Evolutionary conservation across 2,888 invertebrate genomes (phyloP).

Genomic region (Steinernema scapterisci): DNA sequence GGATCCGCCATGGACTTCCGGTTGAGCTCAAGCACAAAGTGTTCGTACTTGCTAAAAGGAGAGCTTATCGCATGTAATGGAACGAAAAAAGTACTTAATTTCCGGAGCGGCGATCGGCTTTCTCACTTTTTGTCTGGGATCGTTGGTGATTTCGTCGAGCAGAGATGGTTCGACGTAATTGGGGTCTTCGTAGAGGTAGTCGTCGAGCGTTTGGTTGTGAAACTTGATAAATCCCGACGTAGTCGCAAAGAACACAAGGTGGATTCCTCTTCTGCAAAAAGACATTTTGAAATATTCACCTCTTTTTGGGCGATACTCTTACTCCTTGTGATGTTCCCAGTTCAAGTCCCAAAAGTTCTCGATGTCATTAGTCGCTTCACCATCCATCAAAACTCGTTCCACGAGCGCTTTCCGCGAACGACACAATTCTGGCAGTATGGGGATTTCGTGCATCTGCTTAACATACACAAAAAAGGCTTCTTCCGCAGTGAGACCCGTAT

Average conservation of each 20-base stretch:
- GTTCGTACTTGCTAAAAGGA: slow-evolving; percentile 59
- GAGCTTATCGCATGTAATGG: not conserved
- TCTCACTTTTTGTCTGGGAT: not conserved
- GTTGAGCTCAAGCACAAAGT: slow-evolving; percentile 64
- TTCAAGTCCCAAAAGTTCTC: slow-evolving; percentile 62
- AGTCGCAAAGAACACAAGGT: slow-evolving; percentile 63
- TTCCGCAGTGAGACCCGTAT: slow-evolving; percentile 55
- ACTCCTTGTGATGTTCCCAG: slow-evolving; percentile 55
- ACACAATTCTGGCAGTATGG: slow-evolving; percentile 49
- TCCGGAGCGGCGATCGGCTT: not conserved
- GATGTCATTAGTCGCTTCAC: slow-evolving; percentile 64
- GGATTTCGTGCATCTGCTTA: slow-evolving; percentile 56
- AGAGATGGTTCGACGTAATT: slow-evolving; percentile 35
- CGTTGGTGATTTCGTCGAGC: too few species aligned
- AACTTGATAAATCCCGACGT: slow-evolving; percentile 66
- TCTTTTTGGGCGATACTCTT: slow-evolving; percentile 9
- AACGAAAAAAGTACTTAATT: not conserved
- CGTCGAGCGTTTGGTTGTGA: slow-evolving; percentile 53
- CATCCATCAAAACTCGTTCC: slow-evolving; percentile 66
- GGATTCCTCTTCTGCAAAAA: slow-evolving; percentile 57
- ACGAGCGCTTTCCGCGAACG: slow-evolving; percentile 53
- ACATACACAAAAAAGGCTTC: slow-evolving; percentile 61
- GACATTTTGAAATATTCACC: not conserved
- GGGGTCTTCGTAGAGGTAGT: slow-evolving; percentile 50
- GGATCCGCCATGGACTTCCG: slow-evolving; percentile 61